Base-by-base conservation (phyloP, 64 coral and sea anemone genomes). In the Exaiptasia diaphana region DNA sequence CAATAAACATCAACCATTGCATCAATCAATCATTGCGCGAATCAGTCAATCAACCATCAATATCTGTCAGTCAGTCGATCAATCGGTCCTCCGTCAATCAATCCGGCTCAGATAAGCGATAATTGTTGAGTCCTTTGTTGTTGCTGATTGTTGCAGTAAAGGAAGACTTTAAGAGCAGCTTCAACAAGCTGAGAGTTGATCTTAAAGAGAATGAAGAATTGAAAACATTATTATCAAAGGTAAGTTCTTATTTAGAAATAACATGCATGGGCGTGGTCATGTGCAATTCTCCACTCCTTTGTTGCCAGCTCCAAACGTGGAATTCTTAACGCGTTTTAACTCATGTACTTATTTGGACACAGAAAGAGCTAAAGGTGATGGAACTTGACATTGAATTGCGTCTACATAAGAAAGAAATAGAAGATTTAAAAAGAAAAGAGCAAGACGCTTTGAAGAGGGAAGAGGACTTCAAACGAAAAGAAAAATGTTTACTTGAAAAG, bases 191-290 rank as follows among this genome's bases (percentile, higher is more conserved):
- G 21, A 64, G 37, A 18, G 77, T 77, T 41, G 80, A 90, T 53
- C 46, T 76, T 2, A 74, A 71, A n/a, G 59, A 83, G 54, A 78
- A 69, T 30, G 69, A 77, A 74, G 56, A 76, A 74, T 35, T 90
- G 17, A 82, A 76, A 13, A 34, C 81, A 3, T 11, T 68, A 10
- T 83, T 90, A 56, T 33, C 79, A 29, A 75, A 77, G 80, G 88
- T 90, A 73, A 34, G 53, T 4, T 3, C 43, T 33, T 24, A 1
- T 3, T 22, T 30, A 28, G 63, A 6, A 30, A 9, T 7, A 30
- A 30, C 20, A 62, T 9, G 21, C 18, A 62, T 62, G n/a, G n/a
- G n/a, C n/a, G n/a, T n/a, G n/a, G 57, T 62, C 31, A 67, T 6
- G 22, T 49, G 1, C 9, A 50, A 23, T 46, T 50, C 23, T 27